Percentiles rank a stretch among this genome's conserved stretches.
Evolutionary conservation across 2,888 invertebrate species (phyloP).

Genomic region (Girardia tigrina): DNA sequence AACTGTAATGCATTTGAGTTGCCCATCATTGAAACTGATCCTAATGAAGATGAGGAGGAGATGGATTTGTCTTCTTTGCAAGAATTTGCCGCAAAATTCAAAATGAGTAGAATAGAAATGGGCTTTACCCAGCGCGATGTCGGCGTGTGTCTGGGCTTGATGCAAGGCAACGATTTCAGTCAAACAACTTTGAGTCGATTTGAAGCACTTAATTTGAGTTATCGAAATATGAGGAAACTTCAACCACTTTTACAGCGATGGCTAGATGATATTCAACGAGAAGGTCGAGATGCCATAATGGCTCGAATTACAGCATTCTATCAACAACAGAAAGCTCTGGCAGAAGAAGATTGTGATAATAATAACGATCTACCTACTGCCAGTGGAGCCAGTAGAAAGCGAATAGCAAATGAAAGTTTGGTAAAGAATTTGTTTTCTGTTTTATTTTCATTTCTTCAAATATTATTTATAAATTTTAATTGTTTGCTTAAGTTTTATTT

Average conservation of each 20-base stretch:
- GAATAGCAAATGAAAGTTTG: conserved; percentile 1
- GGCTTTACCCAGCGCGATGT: neutral
- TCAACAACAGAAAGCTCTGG: conserved; percentile 1
- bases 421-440: no score
- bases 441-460: no score
- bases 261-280: conserved; percentile 4
- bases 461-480: no score
- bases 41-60: neutral
- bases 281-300: neutral
- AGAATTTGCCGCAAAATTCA: conserved; percentile 8
- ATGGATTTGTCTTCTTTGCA: neutral
- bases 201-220: conserved; percentile 12
- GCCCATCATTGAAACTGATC: conserved; percentile 4
- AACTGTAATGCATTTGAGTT: neutral
- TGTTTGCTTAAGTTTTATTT: no score
- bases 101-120: conserved; percentile 5
- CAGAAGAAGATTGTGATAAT: conserved; percentile 6
- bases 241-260: conserved; percentile 1
- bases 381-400: neutral
- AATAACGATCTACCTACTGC: neutral
- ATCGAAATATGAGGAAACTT: conserved; percentile 5
- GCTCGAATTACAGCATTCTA: neutral
- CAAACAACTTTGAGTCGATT: neutral
- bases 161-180: conserved; percentile 13
- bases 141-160: conserved; percentile 2